phyloP scores from a whole-genome alignment of 2,888 invertebrate species.

The Prosapia bicincta region DNA sequence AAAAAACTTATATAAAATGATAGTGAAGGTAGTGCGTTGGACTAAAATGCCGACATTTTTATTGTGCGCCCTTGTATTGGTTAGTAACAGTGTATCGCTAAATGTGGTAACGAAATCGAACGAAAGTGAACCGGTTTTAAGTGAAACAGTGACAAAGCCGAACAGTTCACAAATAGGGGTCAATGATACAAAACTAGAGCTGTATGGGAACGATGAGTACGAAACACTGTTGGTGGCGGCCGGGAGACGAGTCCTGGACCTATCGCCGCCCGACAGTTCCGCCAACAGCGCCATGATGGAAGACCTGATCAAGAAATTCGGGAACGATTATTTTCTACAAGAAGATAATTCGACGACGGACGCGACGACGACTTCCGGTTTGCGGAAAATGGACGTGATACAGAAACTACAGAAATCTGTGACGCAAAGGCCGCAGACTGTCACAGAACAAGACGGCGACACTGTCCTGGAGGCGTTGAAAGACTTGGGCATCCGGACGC shows the following conservation, averaged over 20 bases:
- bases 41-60: background rate
- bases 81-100: background rate
- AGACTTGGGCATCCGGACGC: background rate
- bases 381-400: background rate
- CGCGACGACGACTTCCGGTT: background rate
- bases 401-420: constrained; percentile 4
- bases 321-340: constrained; percentile 16
- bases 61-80: background rate
- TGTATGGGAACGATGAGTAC: background rate
- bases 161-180: background rate
- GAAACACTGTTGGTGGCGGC: background rate
- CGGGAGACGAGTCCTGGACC: constrained; percentile 5
- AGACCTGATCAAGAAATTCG: constrained; percentile 5
- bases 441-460: background rate
- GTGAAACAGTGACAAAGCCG: background rate
- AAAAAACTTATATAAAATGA: background rate
- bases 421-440: background rate
- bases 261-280: background rate
- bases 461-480: background rate
- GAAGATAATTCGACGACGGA: background rate
- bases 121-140: background rate
- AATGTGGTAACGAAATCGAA: background rate
- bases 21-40: background rate
- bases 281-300: background rate
- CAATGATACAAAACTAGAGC: background rate